A percentile compares a stretch with the other conserved stretches of the same genome.
These are phyloP conservation scores for Steinernema hermaphroditum DNA, from an alignment of 2,888 invertebrate genomes.

Conservation along the genomic window DNA sequence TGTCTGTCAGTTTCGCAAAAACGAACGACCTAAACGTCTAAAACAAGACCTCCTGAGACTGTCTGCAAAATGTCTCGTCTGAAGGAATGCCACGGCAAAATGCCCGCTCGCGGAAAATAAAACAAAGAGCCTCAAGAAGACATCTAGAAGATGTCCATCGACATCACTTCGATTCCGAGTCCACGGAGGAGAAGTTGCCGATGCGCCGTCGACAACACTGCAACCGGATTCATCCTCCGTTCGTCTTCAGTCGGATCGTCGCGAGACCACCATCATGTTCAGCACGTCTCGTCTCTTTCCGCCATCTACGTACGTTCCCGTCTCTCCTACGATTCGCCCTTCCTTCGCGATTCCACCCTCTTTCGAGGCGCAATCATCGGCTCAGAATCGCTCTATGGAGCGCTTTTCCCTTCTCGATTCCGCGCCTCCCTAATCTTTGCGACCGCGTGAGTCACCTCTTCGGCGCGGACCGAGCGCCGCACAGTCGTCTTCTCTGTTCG, in stretches of 20 bases:
- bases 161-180: too few species aligned
- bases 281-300: background rate
- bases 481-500: background rate
- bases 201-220: too few species aligned
- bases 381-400: background rate
- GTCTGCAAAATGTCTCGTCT: too few species aligned
- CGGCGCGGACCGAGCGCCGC: background rate
- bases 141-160: too few species aligned
- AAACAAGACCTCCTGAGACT: too few species aligned
- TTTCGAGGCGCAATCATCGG: background rate
- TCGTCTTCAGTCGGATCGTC: background rate
- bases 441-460: constrained; percentile 4
- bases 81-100: too few species aligned
- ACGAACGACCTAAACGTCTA: too few species aligned
- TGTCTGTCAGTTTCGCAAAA: too few species aligned
- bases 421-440: background rate
- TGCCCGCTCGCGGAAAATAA: too few species aligned
- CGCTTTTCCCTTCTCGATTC: background rate
- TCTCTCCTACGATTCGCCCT: background rate
- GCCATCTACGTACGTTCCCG: background rate
- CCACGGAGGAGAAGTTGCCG: too few species aligned
- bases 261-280: background rate
- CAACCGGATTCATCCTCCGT: background rate
- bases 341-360: background rate
- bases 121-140: too few species aligned